Conservation (phyloP, 2,113 vertebrate genomes). For the Zapornia atra region DNA sequence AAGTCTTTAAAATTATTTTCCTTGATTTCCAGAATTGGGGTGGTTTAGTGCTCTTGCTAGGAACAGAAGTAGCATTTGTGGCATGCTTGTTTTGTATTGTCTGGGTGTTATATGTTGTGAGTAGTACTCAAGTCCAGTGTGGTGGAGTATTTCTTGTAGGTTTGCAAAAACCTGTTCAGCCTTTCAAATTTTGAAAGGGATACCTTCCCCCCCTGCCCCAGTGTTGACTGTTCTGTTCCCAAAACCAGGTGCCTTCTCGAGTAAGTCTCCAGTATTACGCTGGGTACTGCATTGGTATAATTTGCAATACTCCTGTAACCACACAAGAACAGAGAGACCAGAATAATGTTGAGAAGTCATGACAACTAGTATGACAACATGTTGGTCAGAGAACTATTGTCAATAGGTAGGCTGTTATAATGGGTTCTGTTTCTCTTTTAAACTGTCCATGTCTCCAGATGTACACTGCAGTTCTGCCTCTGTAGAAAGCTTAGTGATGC, state of each 20-base stretch:
- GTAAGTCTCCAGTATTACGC: background rate
- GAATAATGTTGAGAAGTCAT: background rate
- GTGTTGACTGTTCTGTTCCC: background rate
- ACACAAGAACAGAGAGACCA: background rate
- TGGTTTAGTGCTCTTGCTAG: background rate
- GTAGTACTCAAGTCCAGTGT: background rate
- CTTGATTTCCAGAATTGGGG: background rate
- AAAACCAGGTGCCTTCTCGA: background rate
- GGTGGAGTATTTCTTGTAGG: background rate
- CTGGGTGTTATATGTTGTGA: background rate
- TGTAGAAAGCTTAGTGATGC: background rate
- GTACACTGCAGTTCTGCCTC: background rate
- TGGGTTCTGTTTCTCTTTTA: background rate
- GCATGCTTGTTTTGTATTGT: background rate
- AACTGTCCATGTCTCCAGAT: background rate
- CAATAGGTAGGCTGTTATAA: background rate
- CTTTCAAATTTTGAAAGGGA: background rate
- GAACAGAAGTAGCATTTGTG: background rate
- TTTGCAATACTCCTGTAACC: background rate
- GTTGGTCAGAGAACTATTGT: background rate
- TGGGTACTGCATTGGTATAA: fast-evolving
- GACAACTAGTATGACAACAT: background rate
- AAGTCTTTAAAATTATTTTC: background rate
- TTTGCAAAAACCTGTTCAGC: background rate
- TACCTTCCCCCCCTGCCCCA: background rate